Evolutionary conservation across 2,113 vertebrate species (phyloP), one percentile per base, ranked within the genome.

Genomic region (Tyrannus savana): DNA sequence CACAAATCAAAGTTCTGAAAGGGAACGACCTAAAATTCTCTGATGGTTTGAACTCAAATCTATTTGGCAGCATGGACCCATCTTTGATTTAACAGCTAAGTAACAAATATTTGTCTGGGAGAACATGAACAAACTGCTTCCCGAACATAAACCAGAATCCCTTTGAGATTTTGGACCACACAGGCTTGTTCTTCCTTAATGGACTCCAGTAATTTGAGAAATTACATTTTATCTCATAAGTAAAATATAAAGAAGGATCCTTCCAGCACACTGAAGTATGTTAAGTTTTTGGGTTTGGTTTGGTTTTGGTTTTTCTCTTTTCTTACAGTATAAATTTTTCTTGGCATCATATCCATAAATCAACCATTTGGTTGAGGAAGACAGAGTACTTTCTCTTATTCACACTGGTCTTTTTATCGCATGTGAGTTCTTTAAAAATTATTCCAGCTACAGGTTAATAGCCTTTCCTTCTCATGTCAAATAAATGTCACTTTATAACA

Each of bases 151-250:
- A 94, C 67, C 82, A 96, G 92, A 92, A 96, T 92, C 44, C 94
- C 77, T 87, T 84, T 74, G 94, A 96, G 93, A 90, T 56, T 95
- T 84, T 80, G 55, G 90, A 95, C 95, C 95, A 96, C 95, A 96
- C 90, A 96, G 68, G 67, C 79, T 66, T 85, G 37, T 44, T 88
- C 82, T 77, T 95, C 75, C 42, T 85, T 94, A 95, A 94, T 75
- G 60, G 72, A 88, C 82, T 86, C 39, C 42, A 95, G 87, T 86
- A 96, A 96, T 90, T 71, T 88, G 56, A 93, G 82, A 86, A 96
- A 91, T 79, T 94, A n/a, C 42, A 44, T 93, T 95, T 95, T 96
- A 90, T 96, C 85, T 95, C 55, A 6, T 28, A 90, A 90, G 42
- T 67, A 77, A 84, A 93, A 80, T 41, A 92, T 37, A 83, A 90